These are phyloP conservation scores for Melanotaenia maccullochi DNA, from an alignment of 2,797 vertebrate species.

Conservation along the genomic window DNA sequence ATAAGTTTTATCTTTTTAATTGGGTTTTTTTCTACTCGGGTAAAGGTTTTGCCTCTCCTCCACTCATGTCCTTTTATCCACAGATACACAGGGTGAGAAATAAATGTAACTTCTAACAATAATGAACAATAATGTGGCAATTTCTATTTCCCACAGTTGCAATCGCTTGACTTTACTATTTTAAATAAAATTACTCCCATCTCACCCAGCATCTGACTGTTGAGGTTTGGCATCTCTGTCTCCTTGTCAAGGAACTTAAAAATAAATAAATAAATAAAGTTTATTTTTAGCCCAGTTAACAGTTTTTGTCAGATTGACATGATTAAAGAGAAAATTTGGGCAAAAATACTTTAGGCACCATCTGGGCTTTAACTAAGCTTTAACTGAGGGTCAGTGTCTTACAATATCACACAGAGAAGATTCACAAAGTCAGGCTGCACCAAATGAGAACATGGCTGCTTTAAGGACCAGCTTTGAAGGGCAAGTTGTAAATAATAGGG, in stretches of 20 bases:
- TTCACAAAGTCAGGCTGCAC: slow-evolving; percentile 25
- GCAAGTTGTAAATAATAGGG: slow-evolving; percentile 45
- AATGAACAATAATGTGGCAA: slow-evolving; percentile 44
- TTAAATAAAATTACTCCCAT: slow-evolving; percentile 58
- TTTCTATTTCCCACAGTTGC: slow-evolving; percentile 48
- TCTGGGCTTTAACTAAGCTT: slow-evolving; percentile 3
- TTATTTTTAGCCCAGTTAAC: slow-evolving; percentile 16
- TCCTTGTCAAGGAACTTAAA: slow-evolving; percentile 6
- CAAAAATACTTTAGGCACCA: background rate
- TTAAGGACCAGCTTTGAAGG: slow-evolving; percentile 32
- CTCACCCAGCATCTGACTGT: slow-evolving; percentile 67
- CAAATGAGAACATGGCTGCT: slow-evolving; percentile 19
- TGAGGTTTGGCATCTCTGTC: slow-evolving; percentile 27
- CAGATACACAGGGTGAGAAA: slow-evolving; percentile 14
- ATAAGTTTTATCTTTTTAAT: background rate
- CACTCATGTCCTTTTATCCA: background rate
- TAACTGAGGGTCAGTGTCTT: background rate
- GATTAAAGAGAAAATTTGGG: slow-evolving; percentile 3
- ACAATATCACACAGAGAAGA: slow-evolving; percentile 13
- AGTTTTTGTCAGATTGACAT: background rate
- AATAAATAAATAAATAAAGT: slow-evolving; percentile 5
- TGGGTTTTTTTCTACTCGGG: slow-evolving; percentile 4
- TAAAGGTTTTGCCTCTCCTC: background rate
- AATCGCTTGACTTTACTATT: slow-evolving; percentile 56
- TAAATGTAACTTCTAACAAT: slow-evolving; percentile 23